Conservation (phyloP, 2,888 invertebrate species). For the Volucella zonaria region DNA sequence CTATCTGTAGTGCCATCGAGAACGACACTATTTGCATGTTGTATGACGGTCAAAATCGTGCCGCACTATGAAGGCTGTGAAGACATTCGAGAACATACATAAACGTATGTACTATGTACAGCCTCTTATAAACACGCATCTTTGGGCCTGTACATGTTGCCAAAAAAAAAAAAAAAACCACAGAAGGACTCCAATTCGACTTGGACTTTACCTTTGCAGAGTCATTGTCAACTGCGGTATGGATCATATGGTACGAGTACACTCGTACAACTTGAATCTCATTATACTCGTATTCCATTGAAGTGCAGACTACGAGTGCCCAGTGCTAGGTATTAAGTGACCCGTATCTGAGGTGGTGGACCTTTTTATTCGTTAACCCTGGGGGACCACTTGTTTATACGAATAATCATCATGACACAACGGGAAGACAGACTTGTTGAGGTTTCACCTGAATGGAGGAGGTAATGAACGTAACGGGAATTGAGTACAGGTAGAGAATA, state of each 20-base stretch:
- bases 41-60: constrained; percentile 72
- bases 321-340: constrained; percentile 41
- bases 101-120: background rate
- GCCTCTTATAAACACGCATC: constrained; percentile 45
- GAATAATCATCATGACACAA: constrained; percentile 55
- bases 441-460: constrained; percentile 39
- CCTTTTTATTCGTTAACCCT: constrained; percentile 6
- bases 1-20: constrained; percentile 65
- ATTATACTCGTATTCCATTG: constrained; percentile 44
- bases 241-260: constrained; percentile 7
- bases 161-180: background rate
- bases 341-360: constrained; percentile 40
- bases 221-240: constrained; percentile 30
- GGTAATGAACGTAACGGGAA: constrained; percentile 65
- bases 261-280: constrained; percentile 24
- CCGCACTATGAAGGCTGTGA: constrained; percentile 41
- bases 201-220: constrained; percentile 14
- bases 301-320: constrained; percentile 2
- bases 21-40: constrained; percentile 73
- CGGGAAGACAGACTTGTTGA: constrained; percentile 27
- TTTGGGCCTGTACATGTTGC: background rate
- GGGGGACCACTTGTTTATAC: constrained; percentile 50
- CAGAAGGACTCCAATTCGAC: constrained; percentile 29
- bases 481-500: constrained; percentile 44
- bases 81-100: constrained; percentile 7